Conservation (phyloP, 1,140 invertebrate genomes). For the Harlomillsia oculata region DNA sequence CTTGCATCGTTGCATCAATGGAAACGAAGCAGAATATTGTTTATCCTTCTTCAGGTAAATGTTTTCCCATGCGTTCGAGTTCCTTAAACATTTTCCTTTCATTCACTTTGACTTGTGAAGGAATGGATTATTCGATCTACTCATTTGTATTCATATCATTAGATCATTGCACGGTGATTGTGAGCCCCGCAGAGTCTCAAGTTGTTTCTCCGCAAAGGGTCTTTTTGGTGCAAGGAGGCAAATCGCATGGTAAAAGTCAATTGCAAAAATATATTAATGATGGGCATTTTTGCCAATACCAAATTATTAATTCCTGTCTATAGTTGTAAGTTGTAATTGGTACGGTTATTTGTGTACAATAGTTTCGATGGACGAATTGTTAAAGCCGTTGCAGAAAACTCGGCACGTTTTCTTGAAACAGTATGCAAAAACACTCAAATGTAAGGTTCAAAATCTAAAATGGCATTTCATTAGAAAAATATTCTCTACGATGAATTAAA, state of each 20-base stretch:
- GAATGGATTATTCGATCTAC: not conserved
- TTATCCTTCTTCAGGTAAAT: conserved; percentile 4
- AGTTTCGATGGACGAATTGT: not conserved
- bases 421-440: conserved; percentile 14
- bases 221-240: not conserved
- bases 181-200: not conserved
- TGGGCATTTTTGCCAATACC: not conserved
- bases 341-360: not conserved
- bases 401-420: conserved; percentile 19
- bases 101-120: not conserved
- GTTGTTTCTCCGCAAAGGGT: conserved; percentile 1
- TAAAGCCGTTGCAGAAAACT: conserved; percentile 4
- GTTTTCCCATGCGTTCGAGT: too few relatives aligned
- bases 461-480: not conserved
- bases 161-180: not conserved
- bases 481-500: not conserved
- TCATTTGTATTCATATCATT: not conserved
- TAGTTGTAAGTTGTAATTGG: not conserved
- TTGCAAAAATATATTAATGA: not conserved
- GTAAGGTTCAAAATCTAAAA: not conserved
- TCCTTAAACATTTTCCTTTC: too few relatives aligned
- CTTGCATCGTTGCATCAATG: not conserved
- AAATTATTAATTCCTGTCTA: not conserved
- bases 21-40: conserved; percentile 4
- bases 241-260: not conserved